Evolutionary conservation across 2,888 invertebrate genomes (phyloP).

Genomic region (Andrena camellia): DNA sequence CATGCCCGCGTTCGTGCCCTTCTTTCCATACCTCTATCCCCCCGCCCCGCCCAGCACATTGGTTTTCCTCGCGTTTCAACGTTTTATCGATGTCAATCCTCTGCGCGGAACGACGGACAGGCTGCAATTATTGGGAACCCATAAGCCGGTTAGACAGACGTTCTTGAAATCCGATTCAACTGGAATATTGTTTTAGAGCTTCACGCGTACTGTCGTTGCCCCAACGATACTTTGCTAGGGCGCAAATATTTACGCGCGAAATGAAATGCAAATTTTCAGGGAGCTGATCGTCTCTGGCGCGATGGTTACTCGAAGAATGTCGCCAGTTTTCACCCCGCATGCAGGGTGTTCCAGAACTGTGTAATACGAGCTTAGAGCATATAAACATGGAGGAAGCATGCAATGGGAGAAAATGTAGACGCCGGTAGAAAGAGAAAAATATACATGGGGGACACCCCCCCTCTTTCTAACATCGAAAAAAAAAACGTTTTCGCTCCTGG

Average conservation of each 20-base stretch:
- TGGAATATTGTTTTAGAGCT: conserved; percentile 50
- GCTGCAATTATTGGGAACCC: conserved; percentile 36
- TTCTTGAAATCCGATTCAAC: conserved; percentile 42
- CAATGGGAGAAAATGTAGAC: too few species aligned
- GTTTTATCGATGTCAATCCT: conserved; percentile 46
- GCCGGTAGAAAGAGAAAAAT: too few species aligned
- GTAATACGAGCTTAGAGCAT: too few species aligned
- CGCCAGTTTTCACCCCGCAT: not conserved
- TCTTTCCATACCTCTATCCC: not conserved
- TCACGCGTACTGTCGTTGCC: conserved; percentile 1
- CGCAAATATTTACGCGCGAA: conserved; percentile 58
- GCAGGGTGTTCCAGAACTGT: too few species aligned
- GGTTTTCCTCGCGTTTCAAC: conserved; percentile 31
- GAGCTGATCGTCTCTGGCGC: not conserved
- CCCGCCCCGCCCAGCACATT: too few species aligned
- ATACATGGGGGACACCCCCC: too few species aligned
- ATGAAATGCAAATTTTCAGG: conserved; percentile 65
- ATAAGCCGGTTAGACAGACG: conserved; percentile 29
- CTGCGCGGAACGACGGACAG: conserved; percentile 29
- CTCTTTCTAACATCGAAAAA: too few species aligned
- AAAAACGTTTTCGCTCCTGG: too few species aligned
- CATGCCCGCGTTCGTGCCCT: conserved; percentile 7
- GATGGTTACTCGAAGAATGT: conserved; percentile 33
- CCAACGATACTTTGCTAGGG: not conserved
- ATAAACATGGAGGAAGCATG: too few species aligned